phyloP scores from a whole-genome alignment of 1,140 invertebrate genomes.

The Varroa destructor region DNA sequence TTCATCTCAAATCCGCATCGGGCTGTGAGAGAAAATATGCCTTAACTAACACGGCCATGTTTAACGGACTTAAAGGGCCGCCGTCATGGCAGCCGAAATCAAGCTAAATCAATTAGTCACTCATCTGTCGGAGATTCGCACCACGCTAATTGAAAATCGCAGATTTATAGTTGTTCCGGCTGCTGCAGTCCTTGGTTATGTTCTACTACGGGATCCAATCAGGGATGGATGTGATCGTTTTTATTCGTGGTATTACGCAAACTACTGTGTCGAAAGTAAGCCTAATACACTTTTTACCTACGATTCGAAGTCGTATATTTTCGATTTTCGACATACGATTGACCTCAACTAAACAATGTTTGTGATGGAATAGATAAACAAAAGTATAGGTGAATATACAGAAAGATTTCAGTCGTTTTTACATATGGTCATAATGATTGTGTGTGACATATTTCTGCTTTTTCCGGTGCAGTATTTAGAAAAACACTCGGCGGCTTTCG shows the following conservation, averaged over 20 bases:
- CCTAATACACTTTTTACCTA: neutral
- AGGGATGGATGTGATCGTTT: neutral
- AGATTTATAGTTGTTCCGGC: neutral
- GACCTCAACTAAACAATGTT: too few species aligned
- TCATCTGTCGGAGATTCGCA: neutral
- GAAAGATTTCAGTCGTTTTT: too few species aligned
- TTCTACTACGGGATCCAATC: neutral
- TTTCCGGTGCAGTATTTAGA: neutral
- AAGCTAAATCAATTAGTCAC: neutral
- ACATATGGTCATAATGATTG: too few species aligned
- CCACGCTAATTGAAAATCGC: neutral
- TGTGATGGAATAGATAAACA: too few species aligned
- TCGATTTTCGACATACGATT: too few species aligned
- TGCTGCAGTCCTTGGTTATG: constrained; percentile 1
- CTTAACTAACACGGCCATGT: too few species aligned
- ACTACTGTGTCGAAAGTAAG: neutral
- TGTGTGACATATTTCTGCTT: neutral
- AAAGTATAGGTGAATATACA: too few species aligned
- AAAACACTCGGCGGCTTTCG: neutral
- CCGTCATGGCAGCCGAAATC: constrained; percentile 13
- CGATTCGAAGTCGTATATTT: too few species aligned
- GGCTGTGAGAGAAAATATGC: too few species aligned
- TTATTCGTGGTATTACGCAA: neutral
- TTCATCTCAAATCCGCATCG: too few species aligned
- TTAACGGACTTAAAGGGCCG: neutral